phyloP scores from a whole-genome alignment of 2,888 invertebrate species.

The Rhimphoctona megacephalus region DNA sequence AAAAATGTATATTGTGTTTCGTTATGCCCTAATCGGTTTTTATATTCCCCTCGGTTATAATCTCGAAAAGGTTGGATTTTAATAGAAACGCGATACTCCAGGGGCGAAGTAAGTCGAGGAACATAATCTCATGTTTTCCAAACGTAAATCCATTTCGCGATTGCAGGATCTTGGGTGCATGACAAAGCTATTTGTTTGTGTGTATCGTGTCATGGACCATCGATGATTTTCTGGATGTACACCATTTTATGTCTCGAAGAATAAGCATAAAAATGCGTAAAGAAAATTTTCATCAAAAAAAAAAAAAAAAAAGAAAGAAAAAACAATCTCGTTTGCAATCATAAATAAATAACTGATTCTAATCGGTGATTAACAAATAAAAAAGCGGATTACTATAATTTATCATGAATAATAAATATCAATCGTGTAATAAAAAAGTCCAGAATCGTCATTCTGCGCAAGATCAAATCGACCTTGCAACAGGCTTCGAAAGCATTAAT shows the following conservation, averaged over 20 bases:
- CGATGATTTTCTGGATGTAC: background rate
- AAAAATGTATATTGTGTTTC: constrained; percentile 22
- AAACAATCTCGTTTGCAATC: background rate
- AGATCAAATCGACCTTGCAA: no score
- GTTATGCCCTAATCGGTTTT: constrained; percentile 59
- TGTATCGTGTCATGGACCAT: background rate
- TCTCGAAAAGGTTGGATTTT: constrained; percentile 33
- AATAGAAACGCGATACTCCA: constrained; percentile 57
- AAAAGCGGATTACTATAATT: no score
- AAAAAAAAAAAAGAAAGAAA: no score
- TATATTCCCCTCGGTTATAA: constrained; percentile 48
- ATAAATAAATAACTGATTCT: background rate
- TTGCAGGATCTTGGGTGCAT: background rate
- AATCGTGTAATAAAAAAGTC: background rate
- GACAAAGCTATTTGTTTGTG: background rate
- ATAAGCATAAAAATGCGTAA: background rate
- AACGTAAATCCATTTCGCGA: constrained; percentile 15
- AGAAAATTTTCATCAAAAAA: background rate
- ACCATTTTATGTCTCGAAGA: background rate
- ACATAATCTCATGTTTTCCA: constrained; percentile 21
- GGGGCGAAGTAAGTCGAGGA: constrained; percentile 21
- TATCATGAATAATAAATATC: background rate
- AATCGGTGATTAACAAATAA: no score
- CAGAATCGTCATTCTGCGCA: no score
- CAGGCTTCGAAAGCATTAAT: no score